Evolutionary conservation across 1,140 invertebrate genomes (phyloP).

Genomic region (Drosophila tristis): DNA sequence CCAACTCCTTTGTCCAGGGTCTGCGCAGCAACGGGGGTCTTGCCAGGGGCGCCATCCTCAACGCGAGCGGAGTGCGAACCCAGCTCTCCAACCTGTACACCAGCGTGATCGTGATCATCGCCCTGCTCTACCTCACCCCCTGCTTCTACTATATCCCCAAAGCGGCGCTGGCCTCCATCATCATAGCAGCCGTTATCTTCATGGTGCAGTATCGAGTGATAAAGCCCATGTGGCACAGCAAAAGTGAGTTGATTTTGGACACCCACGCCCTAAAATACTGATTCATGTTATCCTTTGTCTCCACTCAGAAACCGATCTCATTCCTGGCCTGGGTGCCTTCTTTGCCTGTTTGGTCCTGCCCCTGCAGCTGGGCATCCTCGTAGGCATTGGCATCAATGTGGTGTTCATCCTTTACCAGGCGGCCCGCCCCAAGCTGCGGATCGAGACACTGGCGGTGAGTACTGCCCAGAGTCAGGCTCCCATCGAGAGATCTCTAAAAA

Average conservation of each 20-base stretch:
- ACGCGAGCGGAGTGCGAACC: conserved; percentile 94
- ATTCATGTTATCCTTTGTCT: neutral
- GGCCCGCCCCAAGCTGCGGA: conserved; percentile 93
- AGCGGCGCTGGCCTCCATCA: conserved; percentile 90
- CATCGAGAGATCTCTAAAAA: neutral
- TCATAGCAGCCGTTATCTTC: conserved; percentile 93
- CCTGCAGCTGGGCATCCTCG: conserved; percentile 95
- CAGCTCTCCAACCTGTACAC: conserved; percentile 90
- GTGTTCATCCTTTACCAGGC: conserved; percentile 95
- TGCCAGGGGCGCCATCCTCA: conserved; percentile 93
- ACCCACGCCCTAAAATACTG: conserved; percentile 48
- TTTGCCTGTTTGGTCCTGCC: conserved; percentile 92
- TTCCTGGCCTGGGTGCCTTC: conserved; percentile 93
- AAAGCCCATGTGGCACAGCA: conserved; percentile 91
- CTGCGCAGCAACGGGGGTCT: conserved; percentile 94
- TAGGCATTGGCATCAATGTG: conserved; percentile 94
- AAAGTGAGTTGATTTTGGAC: conserved; percentile 89
- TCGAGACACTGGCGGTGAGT: conserved; percentile 87
- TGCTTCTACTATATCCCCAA: conserved; percentile 94
- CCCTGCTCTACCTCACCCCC: conserved; percentile 90
- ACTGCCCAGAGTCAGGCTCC: neutral
- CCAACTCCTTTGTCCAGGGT: conserved; percentile 94
- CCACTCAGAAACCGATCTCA: conserved; percentile 91
- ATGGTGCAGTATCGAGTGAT: conserved; percentile 94
- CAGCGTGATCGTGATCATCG: conserved; percentile 90